These are phyloP conservation scores for Eupithecia dodoneata DNA, from an alignment of 2,888 invertebrate species.

Conservation along the genomic window DNA sequence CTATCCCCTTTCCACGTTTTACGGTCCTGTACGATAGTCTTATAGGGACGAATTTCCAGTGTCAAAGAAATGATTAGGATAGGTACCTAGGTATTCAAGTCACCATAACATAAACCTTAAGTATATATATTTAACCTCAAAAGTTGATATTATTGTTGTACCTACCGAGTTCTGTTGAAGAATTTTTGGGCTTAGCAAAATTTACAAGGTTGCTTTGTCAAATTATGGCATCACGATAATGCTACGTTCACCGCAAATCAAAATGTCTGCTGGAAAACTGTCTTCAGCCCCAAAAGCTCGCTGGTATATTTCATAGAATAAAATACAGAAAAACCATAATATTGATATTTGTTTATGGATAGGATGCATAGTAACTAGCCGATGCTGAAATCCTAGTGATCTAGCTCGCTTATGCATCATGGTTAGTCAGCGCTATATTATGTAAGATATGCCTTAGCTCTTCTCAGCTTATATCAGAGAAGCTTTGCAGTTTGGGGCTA, in stretches of 20 bases:
- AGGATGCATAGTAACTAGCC: background rate
- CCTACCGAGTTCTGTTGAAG: background rate
- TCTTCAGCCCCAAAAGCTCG: slow-evolving; percentile 43
- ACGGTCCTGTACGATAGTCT: background rate
- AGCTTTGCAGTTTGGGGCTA: background rate
- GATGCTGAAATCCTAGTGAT: background rate
- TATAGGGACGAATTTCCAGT: background rate
- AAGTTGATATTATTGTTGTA: background rate
- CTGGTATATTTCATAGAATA: slow-evolving; percentile 39
- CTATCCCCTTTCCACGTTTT: background rate
- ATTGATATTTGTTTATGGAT: background rate
- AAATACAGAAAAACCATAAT: slow-evolving; percentile 19
- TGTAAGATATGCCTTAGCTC: background rate
- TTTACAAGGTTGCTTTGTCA: slow-evolving; percentile 25
- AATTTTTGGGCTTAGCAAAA: slow-evolving; percentile 6
- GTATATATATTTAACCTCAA: background rate
- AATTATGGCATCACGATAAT: slow-evolving; percentile 39
- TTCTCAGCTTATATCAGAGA: background rate
- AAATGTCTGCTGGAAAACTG: slow-evolving; percentile 45
- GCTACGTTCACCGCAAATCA: slow-evolving; percentile 52
- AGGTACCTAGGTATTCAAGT: background rate
- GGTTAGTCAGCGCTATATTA: background rate
- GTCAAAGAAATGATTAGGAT: background rate
- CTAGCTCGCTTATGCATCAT: background rate
- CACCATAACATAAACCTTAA: background rate